phyloP scores from a whole-genome alignment of 2,113 vertebrate species.

The Ibidorhyncha struthersii region DNA sequence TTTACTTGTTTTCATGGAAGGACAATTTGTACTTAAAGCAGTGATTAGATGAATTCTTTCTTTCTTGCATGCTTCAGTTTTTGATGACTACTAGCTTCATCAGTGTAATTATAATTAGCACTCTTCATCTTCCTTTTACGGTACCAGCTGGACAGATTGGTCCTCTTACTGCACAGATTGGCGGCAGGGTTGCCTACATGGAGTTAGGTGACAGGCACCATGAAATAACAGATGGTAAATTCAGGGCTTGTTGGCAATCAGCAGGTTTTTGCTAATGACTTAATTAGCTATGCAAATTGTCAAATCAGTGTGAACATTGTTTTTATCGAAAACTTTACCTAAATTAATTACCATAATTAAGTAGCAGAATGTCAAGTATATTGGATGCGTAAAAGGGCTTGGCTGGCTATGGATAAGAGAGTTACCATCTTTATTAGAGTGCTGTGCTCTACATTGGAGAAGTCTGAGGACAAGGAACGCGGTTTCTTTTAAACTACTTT shows the following conservation, averaged over 20 bases:
- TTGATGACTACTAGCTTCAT: constrained; percentile 84
- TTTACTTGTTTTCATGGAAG: constrained; percentile 71
- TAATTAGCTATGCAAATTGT: constrained; percentile 99
- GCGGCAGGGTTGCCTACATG: constrained; percentile 77
- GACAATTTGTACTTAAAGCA: constrained; percentile 72
- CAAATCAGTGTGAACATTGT: constrained; percentile 98
- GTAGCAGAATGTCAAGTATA: constrained; percentile 87
- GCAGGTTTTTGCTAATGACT: constrained; percentile 97
- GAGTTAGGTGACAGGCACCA: constrained; percentile 91
- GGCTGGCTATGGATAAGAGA: constrained; percentile 72
- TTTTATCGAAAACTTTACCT: constrained; percentile 97
- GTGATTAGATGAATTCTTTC: constrained; percentile 69
- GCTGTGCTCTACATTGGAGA: constrained; percentile 10
- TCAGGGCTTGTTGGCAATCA: constrained; percentile 96
- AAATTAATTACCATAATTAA: constrained; percentile 99
- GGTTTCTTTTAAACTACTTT: constrained; percentile 22
- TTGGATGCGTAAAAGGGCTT: constrained; percentile 78
- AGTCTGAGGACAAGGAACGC: constrained; percentile 47
- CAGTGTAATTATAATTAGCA: constrained; percentile 88
- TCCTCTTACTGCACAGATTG: constrained; percentile 83
- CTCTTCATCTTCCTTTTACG: constrained; percentile 81
- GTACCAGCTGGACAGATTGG: constrained; percentile 88
- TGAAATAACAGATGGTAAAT: constrained; percentile 96
- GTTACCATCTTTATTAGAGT: constrained; percentile 67
- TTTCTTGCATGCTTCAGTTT: constrained; percentile 73